Percentiles rank a stretch among this genome's conserved stretches.
Evolutionary conservation across 2,113 vertebrate species (phyloP).

Genomic region (Malurus cyaneus): DNA sequence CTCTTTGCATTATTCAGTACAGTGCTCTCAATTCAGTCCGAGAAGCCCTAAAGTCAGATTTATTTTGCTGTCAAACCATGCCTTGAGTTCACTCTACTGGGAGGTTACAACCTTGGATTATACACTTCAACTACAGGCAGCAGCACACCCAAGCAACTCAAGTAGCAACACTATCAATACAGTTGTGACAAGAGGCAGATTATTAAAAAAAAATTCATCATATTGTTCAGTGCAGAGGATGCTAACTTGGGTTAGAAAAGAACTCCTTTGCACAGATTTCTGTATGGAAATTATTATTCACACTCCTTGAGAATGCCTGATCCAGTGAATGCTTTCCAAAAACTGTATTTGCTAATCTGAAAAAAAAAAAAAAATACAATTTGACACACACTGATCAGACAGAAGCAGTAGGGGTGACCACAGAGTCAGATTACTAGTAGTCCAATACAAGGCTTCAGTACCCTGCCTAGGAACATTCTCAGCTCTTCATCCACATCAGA

Average conservation of each 20-base stretch:
- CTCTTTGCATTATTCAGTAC: slow-evolving; percentile 19
- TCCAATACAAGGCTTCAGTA: background rate
- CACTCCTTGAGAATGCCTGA: background rate
- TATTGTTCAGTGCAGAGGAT: background rate
- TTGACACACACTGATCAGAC: background rate
- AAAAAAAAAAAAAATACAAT: background rate
- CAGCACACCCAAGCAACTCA: background rate
- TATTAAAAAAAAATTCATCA: background rate
- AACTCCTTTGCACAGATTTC: background rate
- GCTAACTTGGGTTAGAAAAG: background rate
- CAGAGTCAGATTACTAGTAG: background rate
- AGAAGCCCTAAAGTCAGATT: slow-evolving; percentile 14
- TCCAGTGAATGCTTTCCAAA: background rate
- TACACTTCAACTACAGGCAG: background rate
- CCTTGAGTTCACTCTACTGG: background rate
- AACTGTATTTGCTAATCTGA: background rate
- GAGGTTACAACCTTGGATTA: background rate
- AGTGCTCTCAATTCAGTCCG: background rate
- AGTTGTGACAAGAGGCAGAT: background rate
- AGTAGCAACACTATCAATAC: background rate
- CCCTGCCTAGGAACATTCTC: background rate
- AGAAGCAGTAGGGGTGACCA: background rate
- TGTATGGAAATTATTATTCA: background rate
- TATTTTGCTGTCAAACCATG: slow-evolving; percentile 22
- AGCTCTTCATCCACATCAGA: background rate